Evolutionary conservation across 2,113 vertebrate species (phyloP).

Genomic region (Macaca mulatta): DNA sequence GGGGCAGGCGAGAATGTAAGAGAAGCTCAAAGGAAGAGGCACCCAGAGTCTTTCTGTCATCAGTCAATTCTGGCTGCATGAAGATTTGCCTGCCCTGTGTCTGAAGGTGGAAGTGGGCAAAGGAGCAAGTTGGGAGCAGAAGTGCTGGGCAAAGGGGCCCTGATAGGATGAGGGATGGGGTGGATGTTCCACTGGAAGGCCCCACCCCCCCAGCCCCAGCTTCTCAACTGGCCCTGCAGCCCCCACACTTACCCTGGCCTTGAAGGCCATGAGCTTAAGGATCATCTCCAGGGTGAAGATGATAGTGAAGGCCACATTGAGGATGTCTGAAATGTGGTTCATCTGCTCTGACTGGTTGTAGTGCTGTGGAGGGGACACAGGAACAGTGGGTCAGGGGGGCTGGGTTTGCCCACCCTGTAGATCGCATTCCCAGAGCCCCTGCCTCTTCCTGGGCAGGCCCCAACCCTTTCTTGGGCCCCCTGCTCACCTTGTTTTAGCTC

Average conservation of each 20-base stretch:
- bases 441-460: neutral
- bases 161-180: fast-evolving
- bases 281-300: conserved; percentile 98
- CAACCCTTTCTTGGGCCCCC: neutral
- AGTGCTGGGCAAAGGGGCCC: too few species aligned
- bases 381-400: neutral
- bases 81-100: neutral
- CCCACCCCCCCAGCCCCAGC: too few species aligned
- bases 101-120: neutral
- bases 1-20: neutral
- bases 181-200: fast-evolving
- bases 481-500: neutral
- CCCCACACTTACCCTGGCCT: conserved; percentile 89
- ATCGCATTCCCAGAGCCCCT: neutral
- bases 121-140: neutral
- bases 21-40: neutral
- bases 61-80: neutral
- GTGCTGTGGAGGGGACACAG: conserved; percentile 84
- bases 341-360: conserved; percentile 95
- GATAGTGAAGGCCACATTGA: conserved; percentile 96
- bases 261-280: conserved; percentile 97
- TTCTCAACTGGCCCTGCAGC: fast-evolving
- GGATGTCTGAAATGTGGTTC: conserved; percentile 92
- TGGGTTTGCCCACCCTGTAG: neutral
- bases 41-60: fast-evolving